Conservation (phyloP, 2,888 invertebrate genomes). For the Steinernema scapterisci region DNA sequence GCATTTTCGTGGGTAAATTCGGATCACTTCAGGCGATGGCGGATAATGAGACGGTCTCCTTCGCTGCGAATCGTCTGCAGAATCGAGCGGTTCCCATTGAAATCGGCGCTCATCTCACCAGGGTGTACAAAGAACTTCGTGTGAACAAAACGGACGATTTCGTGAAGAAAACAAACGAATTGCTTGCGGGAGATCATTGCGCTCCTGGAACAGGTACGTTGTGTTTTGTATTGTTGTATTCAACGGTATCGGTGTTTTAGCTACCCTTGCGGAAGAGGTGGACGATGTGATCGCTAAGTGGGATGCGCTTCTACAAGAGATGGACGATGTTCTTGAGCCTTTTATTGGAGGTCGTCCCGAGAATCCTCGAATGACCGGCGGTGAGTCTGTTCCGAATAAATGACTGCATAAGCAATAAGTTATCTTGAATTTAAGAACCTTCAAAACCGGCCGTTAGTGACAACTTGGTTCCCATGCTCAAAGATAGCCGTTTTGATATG, state of each 20-base stretch:
- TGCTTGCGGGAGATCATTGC: conserved; percentile 35
- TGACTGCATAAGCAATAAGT: no score
- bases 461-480: conserved; percentile 40
- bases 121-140: conserved; percentile 42
- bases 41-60: conserved; percentile 42
- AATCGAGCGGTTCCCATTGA: conserved; percentile 43
- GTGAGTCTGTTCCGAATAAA: conserved; percentile 36
- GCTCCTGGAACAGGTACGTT: conserved; percentile 25
- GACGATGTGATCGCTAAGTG: conserved; percentile 40
- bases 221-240: background rate
- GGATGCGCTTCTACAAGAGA: conserved; percentile 41
- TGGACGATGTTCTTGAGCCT: conserved; percentile 44
- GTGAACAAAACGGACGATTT: conserved; percentile 43
- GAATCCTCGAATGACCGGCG: no score
- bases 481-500: conserved; percentile 39
- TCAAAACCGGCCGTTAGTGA: conserved; percentile 35
- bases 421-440: no score
- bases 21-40: conserved; percentile 35
- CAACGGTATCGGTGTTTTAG: no score
- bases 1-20: background rate
- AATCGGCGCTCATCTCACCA: conserved; percentile 41
- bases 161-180: conserved; percentile 41
- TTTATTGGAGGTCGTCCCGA: background rate
- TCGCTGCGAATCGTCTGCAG: conserved; percentile 48
- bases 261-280: conserved; percentile 34